Base-by-base conservation (phyloP, 2,888 invertebrate genomes). In the Pelosia muscerda region DNA sequence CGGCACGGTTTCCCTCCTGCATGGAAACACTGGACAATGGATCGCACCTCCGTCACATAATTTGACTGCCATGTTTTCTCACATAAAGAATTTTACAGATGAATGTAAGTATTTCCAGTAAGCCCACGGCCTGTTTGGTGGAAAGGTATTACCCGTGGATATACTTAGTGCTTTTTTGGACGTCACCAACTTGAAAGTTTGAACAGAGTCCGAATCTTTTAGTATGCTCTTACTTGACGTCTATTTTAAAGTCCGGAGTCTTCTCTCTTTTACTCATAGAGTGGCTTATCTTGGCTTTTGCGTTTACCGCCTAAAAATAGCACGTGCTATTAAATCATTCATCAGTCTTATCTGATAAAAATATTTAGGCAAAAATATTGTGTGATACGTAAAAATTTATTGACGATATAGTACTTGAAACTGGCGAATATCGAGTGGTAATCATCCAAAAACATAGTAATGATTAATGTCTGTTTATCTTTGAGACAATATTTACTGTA, bases 1-100 rank as follows among this genome's bases (percentile, higher is more conserved):
- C 1, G 96, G 96, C 67, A 94, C 95, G 60, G 86, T 97, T 71
- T 96, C 96, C 1, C 86, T 97, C 31, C 88, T 97, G 34, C 96
- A 97, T 76, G 96, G 97, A 0, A 95, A 95, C 82, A 95, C 95
- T 0, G 97, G 96, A 23, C 84, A 90, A 26, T 96, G 96, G 96
- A 89, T 97, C 56, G 94, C 95, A 19, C 96, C 96, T 62, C 93
- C 95, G 2, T 95, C 96, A 0, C 87, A 93, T 61, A 96, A 96
- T 81, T 87, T 96, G 19, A 95, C 96, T 11, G 85, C 87, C 0
- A 80, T 93, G 22, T 95, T 90, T 75, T 77, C 85, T 5, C 81
- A 88, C 56, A 84, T 96, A 1, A 81, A 82, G 54, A 94, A 95
- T 73, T 91, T 84, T 69, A 90, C 92, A 8, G 90, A 89, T 65